A percentile compares a stretch with the other conserved stretches of the same genome.
These are phyloP conservation scores for Lasioglossum marginatum DNA, from an alignment of 2,888 invertebrate genomes.

Conservation along the genomic window DNA sequence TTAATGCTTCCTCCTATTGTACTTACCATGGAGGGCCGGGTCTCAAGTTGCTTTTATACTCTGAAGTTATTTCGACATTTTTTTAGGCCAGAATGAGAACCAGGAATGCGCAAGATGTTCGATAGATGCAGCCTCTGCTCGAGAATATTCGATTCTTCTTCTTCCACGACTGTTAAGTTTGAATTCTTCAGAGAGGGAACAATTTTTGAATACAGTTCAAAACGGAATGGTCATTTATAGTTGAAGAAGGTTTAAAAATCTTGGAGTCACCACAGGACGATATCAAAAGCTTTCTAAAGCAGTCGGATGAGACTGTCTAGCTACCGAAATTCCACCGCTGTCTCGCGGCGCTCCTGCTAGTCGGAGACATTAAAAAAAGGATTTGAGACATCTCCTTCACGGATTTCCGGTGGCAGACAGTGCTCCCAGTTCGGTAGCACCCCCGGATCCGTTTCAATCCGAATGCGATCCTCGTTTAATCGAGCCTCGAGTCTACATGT, in stretches of 20 bases:
- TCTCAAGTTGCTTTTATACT: background rate
- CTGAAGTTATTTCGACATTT: background rate
- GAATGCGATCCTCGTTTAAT: slow-evolving; percentile 26
- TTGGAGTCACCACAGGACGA: background rate
- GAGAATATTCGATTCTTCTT: background rate
- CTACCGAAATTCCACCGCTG: background rate
- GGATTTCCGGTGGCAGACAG: background rate
- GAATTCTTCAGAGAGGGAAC: too few relatives aligned
- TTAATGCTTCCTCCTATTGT: background rate
- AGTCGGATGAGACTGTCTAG: background rate
- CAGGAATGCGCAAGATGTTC: background rate
- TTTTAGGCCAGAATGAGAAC: background rate
- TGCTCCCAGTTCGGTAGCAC: background rate
- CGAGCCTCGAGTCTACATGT: slow-evolving; percentile 41
- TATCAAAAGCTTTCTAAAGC: background rate
- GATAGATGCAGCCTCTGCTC: background rate
- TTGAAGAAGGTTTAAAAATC: background rate
- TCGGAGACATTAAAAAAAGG: background rate
- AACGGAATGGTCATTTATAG: too few relatives aligned
- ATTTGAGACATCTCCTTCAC: background rate
- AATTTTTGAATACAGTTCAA: too few relatives aligned
- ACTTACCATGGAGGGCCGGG: background rate
- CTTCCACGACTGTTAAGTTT: background rate
- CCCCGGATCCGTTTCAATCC: slow-evolving; percentile 9
- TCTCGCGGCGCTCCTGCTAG: background rate